Evolutionary conservation across 1,140 invertebrate species (phyloP).

Genomic region (honey bee (Apis mellifera)): Amel_HAv3.1 CM009943.2:4833501-4834000

Average conservation of each 20-base stretch:
- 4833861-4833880: not conserved
- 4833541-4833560: not conserved
- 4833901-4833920: slow-evolving; percentile 7
- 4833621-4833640: not conserved
- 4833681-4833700: not conserved
- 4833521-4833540: not conserved
- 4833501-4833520: not conserved
- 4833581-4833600: not conserved
- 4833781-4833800: not conserved
- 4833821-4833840: not conserved
- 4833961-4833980: slow-evolving; percentile 45
- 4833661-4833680: not conserved
- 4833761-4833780: not conserved
- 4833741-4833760: not conserved
- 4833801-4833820: not conserved
- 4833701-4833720: not conserved
- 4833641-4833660: not conserved
- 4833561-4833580: not conserved
- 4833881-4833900: slow-evolving; percentile 1
- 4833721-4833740: slow-evolving; percentile 9
- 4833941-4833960: slow-evolving; percentile 59
- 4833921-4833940: slow-evolving; percentile 58
- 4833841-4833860: not conserved
- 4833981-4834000: not conserved
- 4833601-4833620: not conserved